Evolutionary conservation across 2,113 vertebrate species (phyloP), one percentile per base, ranked within the genome.

Genomic region (Gopherus flavomarginatus): DNA sequence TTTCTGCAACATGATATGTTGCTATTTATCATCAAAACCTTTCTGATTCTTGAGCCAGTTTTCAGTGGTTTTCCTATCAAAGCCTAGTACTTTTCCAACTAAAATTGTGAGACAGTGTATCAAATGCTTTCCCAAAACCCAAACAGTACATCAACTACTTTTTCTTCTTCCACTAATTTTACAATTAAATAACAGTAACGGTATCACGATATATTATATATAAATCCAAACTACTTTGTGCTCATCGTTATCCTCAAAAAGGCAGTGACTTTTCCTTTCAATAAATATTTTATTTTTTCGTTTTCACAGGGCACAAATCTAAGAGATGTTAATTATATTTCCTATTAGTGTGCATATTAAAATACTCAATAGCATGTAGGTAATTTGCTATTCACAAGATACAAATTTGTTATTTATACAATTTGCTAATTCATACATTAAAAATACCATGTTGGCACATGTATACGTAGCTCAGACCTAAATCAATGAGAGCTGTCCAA

Each of bases 321-420:
- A 79, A 65, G 13, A 65, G 50, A 85, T 21, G 21, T 86, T 6
- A 0, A 3, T 49, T 87, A 0, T 4, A 4, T 59, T 0, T 69
- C 8, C 31, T 16, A 81, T 50, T 29, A 82, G 5, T 26, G 53
- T 10, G 83, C 8, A 0, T 75, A 59, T 13, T 77, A 80, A 24
- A 1, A 0, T 44, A 69, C 38, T 65, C 11, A 2, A 3, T 4
- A 1, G 56, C 62, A 82, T 0, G 2, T 19, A 3, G 0, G 5
- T 59, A 90, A 31, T n/a, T 90, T 90, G 79, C 47, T 1, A 0
- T 56, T 81, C 44, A 94, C 81, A 83, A 0, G 1, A 57, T 83
- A 86, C 44, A 92, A 53, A 78, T 21, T 65, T 90, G 81, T 38
- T 1, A 0, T 54, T 79, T 38, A 95, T 82, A 83, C 0, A 1